Evolutionary conservation across 2,888 invertebrate species (phyloP).

Genomic region (Phaedon cochleariae): DNA sequence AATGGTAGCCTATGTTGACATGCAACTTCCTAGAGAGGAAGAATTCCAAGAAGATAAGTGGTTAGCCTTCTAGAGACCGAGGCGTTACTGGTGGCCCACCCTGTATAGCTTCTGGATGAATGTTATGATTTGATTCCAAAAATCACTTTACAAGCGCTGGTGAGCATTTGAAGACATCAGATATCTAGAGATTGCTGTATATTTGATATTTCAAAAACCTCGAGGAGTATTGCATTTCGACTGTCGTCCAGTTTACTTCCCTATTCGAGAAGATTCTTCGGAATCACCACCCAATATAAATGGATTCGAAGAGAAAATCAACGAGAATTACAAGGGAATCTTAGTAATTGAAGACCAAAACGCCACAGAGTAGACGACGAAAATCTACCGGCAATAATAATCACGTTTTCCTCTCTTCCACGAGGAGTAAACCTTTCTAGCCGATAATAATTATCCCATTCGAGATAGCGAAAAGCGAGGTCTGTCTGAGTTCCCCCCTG

Average conservation of each 20-base stretch:
- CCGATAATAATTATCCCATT: constrained; percentile 40
- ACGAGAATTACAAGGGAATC: not conserved
- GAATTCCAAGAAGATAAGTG: too few species aligned
- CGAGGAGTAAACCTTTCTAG: constrained; percentile 32
- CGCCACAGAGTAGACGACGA: not conserved
- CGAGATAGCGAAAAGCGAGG: constrained; percentile 25
- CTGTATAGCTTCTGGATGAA: too few species aligned
- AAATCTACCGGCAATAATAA: not conserved
- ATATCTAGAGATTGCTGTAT: not conserved
- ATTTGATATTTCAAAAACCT: too few species aligned
- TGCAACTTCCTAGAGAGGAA: too few species aligned
- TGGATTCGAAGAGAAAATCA: not conserved
- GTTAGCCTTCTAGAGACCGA: too few species aligned
- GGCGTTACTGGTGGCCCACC: too few species aligned
- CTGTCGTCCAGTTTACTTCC: not conserved
- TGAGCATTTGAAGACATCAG: too few species aligned
- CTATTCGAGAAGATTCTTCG: not conserved
- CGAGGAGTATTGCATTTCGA: not conserved
- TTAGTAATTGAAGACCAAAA: not conserved
- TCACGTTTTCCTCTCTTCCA: not conserved
- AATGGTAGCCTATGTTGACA: too few species aligned
- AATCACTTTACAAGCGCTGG: too few species aligned
- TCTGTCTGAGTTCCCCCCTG: constrained; percentile 37
- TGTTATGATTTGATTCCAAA: too few species aligned
- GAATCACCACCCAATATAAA: not conserved